These are phyloP conservation scores for Theristicus caerulescens DNA, from an alignment of 2,113 vertebrate genomes.

Conservation along the genomic window DNA sequence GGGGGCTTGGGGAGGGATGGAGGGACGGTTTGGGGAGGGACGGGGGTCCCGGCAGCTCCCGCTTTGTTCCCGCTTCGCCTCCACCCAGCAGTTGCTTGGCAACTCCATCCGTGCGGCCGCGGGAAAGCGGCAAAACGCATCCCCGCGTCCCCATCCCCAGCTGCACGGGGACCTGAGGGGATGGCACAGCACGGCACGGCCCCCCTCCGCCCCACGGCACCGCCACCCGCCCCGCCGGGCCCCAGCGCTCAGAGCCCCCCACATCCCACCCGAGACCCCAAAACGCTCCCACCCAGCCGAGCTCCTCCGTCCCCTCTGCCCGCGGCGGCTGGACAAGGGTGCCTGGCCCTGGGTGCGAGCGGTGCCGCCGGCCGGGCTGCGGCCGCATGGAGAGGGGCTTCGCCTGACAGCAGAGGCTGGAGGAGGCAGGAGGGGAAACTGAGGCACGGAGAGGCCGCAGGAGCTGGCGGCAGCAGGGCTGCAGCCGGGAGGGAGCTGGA, in stretches of 20 bases:
- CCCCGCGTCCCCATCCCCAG: not conserved
- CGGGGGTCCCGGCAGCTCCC: not conserved
- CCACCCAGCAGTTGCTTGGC: slow-evolving; percentile 76
- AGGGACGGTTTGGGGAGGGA: not conserved
- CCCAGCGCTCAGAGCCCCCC: rapidly evolving
- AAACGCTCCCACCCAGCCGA: not conserved
- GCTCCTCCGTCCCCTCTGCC: not conserved
- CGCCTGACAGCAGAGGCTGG: not conserved
- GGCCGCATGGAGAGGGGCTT: rapidly evolving
- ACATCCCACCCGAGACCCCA: not conserved
- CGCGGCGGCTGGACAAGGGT: rapidly evolving
- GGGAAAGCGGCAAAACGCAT: not conserved
- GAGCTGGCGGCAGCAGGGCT: not conserved
- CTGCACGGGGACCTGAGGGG: not conserved
- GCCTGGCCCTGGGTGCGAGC: rapidly evolving
- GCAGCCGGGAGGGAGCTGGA: not conserved
- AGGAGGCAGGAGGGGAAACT: not conserved
- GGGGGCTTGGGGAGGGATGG: not conserved
- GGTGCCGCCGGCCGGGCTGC: not conserved
- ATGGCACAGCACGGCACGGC: rapidly evolving
- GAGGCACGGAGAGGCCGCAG: not conserved
- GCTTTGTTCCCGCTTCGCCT: slow-evolving; percentile 63
- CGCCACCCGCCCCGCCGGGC: too few relatives aligned
- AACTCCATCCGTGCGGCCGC: slow-evolving; percentile 64
- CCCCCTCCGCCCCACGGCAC: not conserved